Evolutionary conservation across 92 coral and sea anemone species (phyloP), one percentile per base, ranked within the genome.

Genomic region (Pocillopora grandis): DNA sequence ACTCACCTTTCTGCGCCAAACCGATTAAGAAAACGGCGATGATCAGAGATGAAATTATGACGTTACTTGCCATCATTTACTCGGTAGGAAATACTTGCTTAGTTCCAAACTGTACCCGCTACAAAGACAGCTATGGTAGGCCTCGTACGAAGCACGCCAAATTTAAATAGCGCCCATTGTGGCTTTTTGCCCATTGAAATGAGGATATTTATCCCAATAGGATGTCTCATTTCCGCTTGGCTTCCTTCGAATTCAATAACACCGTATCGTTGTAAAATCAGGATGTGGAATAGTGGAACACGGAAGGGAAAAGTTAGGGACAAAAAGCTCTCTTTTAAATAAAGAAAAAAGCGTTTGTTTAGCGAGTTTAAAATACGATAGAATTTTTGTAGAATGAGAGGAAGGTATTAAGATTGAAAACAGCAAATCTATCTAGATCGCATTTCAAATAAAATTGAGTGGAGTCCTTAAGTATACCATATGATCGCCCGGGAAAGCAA

Each of bases 211-310:
- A 17, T 59, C 15, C 14, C 18, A 58, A 71, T 60, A 19, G 6
- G 2, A 59, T 11, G 58, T 59, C 27, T 70, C 77, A 81, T 71
- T 67, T 59, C 85, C 84, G 16, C 35, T 68, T 20, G 21, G 9
- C 17, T 81, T 81, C 77, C 85, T 21, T 21, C 21, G 21, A 0
- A 57, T 58, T 8, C 1, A 20, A 0, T 33, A 55, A 6, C 23
- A 67, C 21, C 10, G 16, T 42, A 12, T 61, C 52, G 36, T 16
- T 13, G 8, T 5, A 0, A 35, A 66, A 68, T 19, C 76, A 68
- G 76, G 66, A 27, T 33, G 31, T 67, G 66, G 75, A 80, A 35
- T 18, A 55, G 18, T 23, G 76, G 84, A 80, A 69, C 57, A 76
- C 58, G 76, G 84, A 59, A 68, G 36, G 3, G 10, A 31, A 15